Base-by-base conservation (phyloP, 2,113 vertebrate genomes). In the Piaya cayana region DNA sequence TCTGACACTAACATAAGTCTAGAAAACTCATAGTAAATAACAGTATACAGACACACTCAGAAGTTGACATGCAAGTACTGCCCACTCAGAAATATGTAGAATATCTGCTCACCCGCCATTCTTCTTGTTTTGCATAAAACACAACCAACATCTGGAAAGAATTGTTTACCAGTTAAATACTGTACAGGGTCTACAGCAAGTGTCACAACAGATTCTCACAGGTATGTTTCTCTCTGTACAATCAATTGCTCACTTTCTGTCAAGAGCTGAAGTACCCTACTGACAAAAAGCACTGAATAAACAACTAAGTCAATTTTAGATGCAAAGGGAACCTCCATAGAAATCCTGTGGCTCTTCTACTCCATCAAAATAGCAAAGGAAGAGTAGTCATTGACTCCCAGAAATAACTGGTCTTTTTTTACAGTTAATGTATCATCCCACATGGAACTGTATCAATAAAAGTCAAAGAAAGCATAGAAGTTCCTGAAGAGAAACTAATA, bases 401-500 rank as follows among this genome's bases (percentile, higher is more conserved):
- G 79, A 93, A 92, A 25, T 42, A 90, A 82, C 88, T n/a, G 55
- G 36, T 55, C 45, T 29, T 29, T 52, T 67, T 77, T 43, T 50
- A 32, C 20, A 74, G 34, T 83, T 74, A 58, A 69, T 18, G 30
- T 59, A 67, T 59, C 50, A 67, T 70, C 20, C 75, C 50, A 47
- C 34, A 63, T 7, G 82, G 27, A 77, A 58, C 29, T 26, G 9
- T 65, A 93, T 32, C 88, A 82, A 92, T 72, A 90, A 47, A 71
- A 90, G 67, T 85, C 58, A 90, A 87, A 89, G 91, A 93, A 95
- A 95, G 67, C 1, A 0, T 4, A 86, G 71, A 93, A 86, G 42
- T 92, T 95, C 93, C 88, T 82, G 64, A 92, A 86, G 59, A 96
- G 82, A 94, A 93, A 77, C 29, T 22, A 92, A 37, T 76, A 93